phyloP scores from a whole-genome alignment of 2,113 vertebrate genomes.

The Percopsis transmontana region DNA sequence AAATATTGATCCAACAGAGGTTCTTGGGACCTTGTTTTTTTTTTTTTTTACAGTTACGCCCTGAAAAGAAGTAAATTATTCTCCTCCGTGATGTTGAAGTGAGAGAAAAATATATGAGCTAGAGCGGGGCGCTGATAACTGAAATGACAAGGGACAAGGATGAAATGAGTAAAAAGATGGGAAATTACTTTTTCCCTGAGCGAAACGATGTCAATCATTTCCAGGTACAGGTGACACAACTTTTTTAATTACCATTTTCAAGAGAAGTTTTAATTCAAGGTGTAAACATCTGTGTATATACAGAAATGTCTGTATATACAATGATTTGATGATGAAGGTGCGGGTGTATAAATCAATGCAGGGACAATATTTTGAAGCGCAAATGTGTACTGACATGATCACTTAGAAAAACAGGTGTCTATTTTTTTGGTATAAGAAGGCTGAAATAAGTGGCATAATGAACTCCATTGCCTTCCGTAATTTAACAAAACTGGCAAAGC shows the following conservation, averaged over 20 bases:
- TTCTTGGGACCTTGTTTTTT: slow-evolving; percentile 49
- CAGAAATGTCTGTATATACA: too few relatives aligned
- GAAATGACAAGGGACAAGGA: slow-evolving; percentile 29
- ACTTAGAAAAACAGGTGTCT: too few relatives aligned
- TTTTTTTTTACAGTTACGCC: slow-evolving; percentile 51
- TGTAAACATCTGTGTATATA: neutral
- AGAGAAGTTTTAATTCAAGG: slow-evolving; percentile 2
- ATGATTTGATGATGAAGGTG: too few relatives aligned
- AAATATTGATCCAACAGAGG: slow-evolving; percentile 30
- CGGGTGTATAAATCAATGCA: neutral
- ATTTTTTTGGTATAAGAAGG: slow-evolving; percentile 3
- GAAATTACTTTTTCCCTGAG: slow-evolving; percentile 15
- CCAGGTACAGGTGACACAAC: slow-evolving; percentile 4
- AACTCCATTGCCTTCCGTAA: slow-evolving; percentile 23
- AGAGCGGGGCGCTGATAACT: slow-evolving; percentile 38
- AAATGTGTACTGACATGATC: too few relatives aligned
- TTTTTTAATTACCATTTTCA: slow-evolving; percentile 25
- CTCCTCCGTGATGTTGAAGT: slow-evolving; percentile 22
- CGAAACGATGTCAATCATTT: slow-evolving; percentile 24
- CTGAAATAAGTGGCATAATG: slow-evolving; percentile 31
- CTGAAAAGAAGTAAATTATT: slow-evolving; percentile 31
- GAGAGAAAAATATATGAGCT: slow-evolving; percentile 18
- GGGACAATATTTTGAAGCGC: too few relatives aligned
- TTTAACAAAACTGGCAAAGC: slow-evolving; percentile 34
- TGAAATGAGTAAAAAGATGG: slow-evolving; percentile 7